Conservation (phyloP, 2,113 vertebrate species). For the Aldabrachelys gigantea region DNA sequence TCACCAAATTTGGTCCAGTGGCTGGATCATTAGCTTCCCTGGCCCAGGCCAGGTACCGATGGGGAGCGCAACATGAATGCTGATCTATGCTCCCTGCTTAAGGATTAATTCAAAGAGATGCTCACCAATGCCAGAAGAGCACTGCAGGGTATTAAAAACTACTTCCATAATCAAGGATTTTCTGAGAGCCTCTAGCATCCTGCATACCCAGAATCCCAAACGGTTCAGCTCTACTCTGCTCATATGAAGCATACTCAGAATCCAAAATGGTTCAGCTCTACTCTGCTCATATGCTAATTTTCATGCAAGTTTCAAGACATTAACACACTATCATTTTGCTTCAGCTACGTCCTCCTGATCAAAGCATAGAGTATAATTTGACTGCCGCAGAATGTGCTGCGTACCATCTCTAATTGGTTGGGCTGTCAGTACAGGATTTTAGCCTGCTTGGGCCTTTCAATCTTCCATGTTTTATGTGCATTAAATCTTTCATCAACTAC, state of each 20-base stretch:
- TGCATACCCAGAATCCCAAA: background rate
- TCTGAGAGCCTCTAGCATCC: background rate
- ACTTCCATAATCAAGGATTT: background rate
- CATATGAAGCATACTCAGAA: background rate
- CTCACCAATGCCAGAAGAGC: background rate
- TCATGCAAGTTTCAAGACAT: background rate
- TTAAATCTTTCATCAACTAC: conserved; percentile 71
- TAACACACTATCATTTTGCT: background rate
- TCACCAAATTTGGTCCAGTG: too few relatives aligned
- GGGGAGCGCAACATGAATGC: too few relatives aligned
- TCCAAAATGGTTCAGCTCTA: background rate
- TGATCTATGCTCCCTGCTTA: background rate
- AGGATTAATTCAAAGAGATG: background rate
- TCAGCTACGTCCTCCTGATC: background rate
- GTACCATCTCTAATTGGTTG: conserved; percentile 33
- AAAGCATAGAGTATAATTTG: background rate
- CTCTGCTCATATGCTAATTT: background rate
- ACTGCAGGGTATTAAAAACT: background rate
- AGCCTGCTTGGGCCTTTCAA: conserved; percentile 46
- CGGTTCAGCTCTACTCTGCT: background rate
- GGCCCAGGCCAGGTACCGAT: too few relatives aligned
- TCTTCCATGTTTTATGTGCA: conserved; percentile 39
- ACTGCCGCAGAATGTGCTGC: background rate
- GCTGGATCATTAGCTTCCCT: too few relatives aligned
- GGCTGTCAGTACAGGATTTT: conserved; percentile 49